Base-by-base conservation (phyloP, 2,888 invertebrate genomes). In the Ochropleura leucogaster region DNA sequence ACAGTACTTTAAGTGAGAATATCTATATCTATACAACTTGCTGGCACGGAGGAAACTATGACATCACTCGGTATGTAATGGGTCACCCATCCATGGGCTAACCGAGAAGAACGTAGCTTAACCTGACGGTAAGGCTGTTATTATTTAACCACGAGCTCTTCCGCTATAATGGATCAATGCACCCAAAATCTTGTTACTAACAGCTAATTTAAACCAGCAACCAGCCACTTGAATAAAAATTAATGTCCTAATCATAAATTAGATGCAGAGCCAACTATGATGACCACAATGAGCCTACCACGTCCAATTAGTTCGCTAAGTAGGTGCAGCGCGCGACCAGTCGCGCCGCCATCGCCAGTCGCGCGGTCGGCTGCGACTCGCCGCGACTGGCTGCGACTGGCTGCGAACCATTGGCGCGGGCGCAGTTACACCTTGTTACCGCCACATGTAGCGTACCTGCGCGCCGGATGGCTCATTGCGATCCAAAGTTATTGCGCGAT, bases 401-500 rank as follows among this genome's bases (percentile, higher is more conserved):
- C 78, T 87, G 89, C 91, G 87, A 87, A 87, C 89, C 90, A 90
- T 90, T 89, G 87, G 84, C 82, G 67, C 85, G 80, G 68, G 83
- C 84, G 78, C 86, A 89, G 91, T 84, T 87, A 91, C 93, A 92
- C 89, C 93, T 93, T 89, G 92, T 93, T 93, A 90, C 90, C 79
- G 83, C 86, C 85, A 88, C 87, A 90, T 92, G 91, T 89, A 81
- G 85, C 91, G 91, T 89, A 89, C 87, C 90, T 89, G 83, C 70
- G 47, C 77, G 82, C 82, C 74, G 68, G 82, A 84, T 85, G 85
- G 79, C 79, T 87, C 87, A 82, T 87, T 80, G 84, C 82, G 69
- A 79, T 57, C n/a, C 51, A 63, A 83, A 86, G 60, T 81, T 85
- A 86, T 83, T 83, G 86, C 84, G 84, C 72, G 79, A 79, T 84